Percentiles rank a stretch among this genome's conserved stretches.
These are phyloP conservation scores for Ochlodes sylvanus DNA, from an alignment of 2,888 invertebrate species.

Conservation along the genomic window DNA sequence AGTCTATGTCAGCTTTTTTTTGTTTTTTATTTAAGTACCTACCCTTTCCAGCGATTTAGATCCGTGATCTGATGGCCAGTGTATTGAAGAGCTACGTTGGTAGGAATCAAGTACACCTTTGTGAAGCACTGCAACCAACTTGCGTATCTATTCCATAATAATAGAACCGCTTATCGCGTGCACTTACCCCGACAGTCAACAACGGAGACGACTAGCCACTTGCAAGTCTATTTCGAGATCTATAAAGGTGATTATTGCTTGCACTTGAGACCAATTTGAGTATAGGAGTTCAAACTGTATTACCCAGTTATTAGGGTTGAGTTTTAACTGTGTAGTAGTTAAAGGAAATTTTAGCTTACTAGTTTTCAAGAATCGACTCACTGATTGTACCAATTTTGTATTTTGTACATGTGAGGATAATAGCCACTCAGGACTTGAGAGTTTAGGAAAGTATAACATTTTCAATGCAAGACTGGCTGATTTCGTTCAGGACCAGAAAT, in stretches of 20 bases:
- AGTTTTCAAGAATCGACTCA: slow-evolving; percentile 32
- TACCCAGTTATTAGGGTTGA: not conserved
- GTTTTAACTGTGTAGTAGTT: not conserved
- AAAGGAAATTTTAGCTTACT: slow-evolving; percentile 17
- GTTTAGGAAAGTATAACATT: slow-evolving; percentile 34
- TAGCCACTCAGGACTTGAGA: slow-evolving; percentile 15
- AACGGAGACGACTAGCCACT: slow-evolving; percentile 19
- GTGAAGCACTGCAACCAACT: slow-evolving; percentile 4
- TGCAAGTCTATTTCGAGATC: slow-evolving; percentile 33
- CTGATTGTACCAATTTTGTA: slow-evolving; percentile 38
- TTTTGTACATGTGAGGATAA: slow-evolving; percentile 34
- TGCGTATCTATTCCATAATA: not conserved
- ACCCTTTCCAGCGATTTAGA: not conserved
- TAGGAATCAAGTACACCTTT: slow-evolving; percentile 25
- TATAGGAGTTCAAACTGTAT: not conserved
- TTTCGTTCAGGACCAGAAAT: slow-evolving; percentile 3
- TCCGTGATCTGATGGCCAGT: slow-evolving; percentile 3
- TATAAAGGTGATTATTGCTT: slow-evolving; percentile 35
- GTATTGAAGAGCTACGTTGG: slow-evolving; percentile 29
- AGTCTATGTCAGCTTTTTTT: no score
- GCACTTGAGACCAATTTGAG: slow-evolving; percentile 1
- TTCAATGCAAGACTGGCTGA: slow-evolving; percentile 22
- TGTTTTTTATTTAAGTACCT: not conserved
- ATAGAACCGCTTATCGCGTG: slow-evolving; percentile 16
- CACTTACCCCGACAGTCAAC: slow-evolving; percentile 18